Evolutionary conservation across 2,797 vertebrate genomes (phyloP).

Genomic region (Melanotaenia boesemani): DNA sequence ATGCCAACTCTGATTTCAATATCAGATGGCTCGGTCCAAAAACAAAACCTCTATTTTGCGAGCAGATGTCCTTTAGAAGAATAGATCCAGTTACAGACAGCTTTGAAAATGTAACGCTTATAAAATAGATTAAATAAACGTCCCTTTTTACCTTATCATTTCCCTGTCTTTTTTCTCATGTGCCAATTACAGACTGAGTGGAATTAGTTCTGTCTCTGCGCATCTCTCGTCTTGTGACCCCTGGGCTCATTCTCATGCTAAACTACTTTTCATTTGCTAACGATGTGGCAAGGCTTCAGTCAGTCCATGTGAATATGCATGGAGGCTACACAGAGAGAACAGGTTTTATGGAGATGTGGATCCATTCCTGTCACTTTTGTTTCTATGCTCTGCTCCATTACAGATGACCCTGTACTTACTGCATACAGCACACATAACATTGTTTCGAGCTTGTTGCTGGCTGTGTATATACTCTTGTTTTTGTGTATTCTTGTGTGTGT

Average conservation of each 20-base stretch:
- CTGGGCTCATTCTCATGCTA: conserved; percentile 80
- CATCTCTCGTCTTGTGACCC: conserved; percentile 63
- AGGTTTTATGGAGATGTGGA: conserved; percentile 76
- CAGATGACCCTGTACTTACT: conserved; percentile 59
- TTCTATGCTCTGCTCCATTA: conserved; percentile 60
- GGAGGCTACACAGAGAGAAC: conserved; percentile 48
- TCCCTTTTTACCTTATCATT: conserved; percentile 26
- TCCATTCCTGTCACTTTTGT: conserved; percentile 54
- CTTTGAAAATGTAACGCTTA: conserved; percentile 38
- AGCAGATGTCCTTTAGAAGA: conserved; percentile 70
- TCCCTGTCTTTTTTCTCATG: conserved; percentile 36
- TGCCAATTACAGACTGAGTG: conserved; percentile 59
- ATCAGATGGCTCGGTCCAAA: conserved; percentile 60
- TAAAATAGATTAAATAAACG: conserved; percentile 55
- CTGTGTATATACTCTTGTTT: conserved; percentile 8
- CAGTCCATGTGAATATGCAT: conserved; percentile 77
- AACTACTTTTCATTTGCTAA: conserved; percentile 85
- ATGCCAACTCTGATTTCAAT: conserved; percentile 64
- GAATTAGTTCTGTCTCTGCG: conserved; percentile 64
- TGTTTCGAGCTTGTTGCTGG: conserved; percentile 30
- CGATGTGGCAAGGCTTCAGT: conserved; percentile 82
- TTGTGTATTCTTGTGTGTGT: conserved; percentile 14
- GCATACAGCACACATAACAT: conserved; percentile 33
- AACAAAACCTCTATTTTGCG: conserved; percentile 70
- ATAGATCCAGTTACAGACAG: conserved; percentile 26